A percentile compares a stretch with the other conserved stretches of the same genome.
Evolutionary conservation across 2,113 vertebrate genomes (phyloP).

Genomic region (Corythornis madagascariensis): DNA sequence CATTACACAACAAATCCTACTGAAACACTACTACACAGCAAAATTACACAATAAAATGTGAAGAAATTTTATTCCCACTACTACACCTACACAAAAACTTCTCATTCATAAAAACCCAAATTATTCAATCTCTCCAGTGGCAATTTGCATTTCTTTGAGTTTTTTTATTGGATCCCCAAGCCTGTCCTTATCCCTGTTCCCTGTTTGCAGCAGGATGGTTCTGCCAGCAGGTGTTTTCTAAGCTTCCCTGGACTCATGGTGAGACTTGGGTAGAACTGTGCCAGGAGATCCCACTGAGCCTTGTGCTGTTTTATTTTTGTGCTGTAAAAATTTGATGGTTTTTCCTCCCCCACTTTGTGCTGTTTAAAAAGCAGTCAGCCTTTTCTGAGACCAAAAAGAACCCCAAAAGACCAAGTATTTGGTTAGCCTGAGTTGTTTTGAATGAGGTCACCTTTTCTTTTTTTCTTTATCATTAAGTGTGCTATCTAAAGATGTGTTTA

Average conservation of each 20-base stretch:
- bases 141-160: background rate
- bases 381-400: background rate
- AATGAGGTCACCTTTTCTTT: background rate
- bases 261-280: background rate
- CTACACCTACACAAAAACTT: slow-evolving; percentile 53
- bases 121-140: background rate
- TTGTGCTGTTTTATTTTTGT: slow-evolving; percentile 5
- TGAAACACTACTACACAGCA: slow-evolving; percentile 63
- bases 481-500: background rate
- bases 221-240: background rate
- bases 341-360: background rate
- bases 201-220: background rate
- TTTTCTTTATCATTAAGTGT: background rate
- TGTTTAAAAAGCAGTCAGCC: background rate
- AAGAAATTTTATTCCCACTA: slow-evolving; percentile 65
- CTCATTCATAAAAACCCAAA: slow-evolving; percentile 2
- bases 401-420: background rate
- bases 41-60: slow-evolving; percentile 71
- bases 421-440: background rate
- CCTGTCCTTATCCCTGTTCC: background rate
- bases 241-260: background rate
- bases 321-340: background rate
- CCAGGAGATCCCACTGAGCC: background rate
- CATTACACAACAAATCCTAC: slow-evolving; percentile 55
- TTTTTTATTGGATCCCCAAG: background rate